Base-by-base conservation (phyloP, 2,113 vertebrate species). In the Nansenia antarctica region DNA sequence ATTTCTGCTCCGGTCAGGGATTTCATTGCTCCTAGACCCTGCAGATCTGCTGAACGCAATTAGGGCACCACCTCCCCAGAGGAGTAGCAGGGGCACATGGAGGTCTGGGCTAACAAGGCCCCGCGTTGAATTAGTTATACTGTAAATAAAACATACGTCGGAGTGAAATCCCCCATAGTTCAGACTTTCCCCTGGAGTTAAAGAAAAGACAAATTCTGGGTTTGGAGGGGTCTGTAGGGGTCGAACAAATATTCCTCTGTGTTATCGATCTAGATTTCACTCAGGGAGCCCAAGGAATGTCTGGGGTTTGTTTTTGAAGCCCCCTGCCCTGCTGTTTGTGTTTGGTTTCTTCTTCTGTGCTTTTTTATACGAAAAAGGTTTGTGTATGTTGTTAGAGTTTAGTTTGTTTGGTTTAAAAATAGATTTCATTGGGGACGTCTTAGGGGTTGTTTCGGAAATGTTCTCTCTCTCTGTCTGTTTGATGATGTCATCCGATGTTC, bases 1-100 rank as follows among this genome's bases (percentile, higher is more conserved):
- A 82, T 91, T 90, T 82, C 78, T 79, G 85, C 74, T 76, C 69
- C 54, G 62, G 85, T 82, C 84, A 88, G 80, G 81, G 80, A 86
- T 84, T 85, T 84, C 58, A 69, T 72, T 78, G 69, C 74, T 65
- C 58, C 58, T n/a, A 76, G 69, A 77, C 73, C 79, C 74, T n/a
- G n/a, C 65, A 82, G 82, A 82, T 85, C 72, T 61, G 77, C 79
- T 65, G 76, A 85, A 79, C 53, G 73, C 77, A 86, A 90, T 91
- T 89, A 88, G 55, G 72, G 18, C 73, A 53, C 42, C 20, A 68
- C 68, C 73, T 88, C 83, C 85, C 79, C 73, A 63, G 85, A 85
- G 84, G 67, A 72, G 70, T 58, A 5, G n/a, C n/a, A n/a, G n/a
- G 72, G 70, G 69, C 78, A 81, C 77, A 67, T 37, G 30, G 72